Conservation (phyloP, 2,888 invertebrate species). For the Drosophila mulleri region DNA sequence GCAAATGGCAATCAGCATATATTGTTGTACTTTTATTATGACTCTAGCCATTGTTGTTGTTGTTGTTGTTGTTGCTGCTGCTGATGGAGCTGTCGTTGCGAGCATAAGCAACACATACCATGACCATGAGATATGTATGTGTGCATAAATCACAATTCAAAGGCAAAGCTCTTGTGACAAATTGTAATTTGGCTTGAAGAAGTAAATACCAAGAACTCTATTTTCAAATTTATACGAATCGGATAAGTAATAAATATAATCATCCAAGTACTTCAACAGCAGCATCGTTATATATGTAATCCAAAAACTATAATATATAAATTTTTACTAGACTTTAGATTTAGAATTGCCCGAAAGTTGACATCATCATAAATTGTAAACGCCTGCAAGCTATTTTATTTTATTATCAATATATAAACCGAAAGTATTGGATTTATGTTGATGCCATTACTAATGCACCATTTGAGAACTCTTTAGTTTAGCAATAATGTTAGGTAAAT, state of each 20-base stretch:
- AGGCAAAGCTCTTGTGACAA: constrained; percentile 21
- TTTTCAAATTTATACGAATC: background rate
- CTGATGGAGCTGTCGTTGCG: constrained; percentile 9
- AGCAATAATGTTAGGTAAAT: background rate
- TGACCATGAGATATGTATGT: constrained; percentile 42
- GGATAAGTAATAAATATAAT: background rate
- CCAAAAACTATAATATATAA: background rate
- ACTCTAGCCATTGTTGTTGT: constrained; percentile 19
- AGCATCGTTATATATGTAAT: background rate
- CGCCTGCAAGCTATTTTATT: background rate
- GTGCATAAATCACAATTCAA: constrained; percentile 28
- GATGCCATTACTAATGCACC: background rate
- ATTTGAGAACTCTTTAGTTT: background rate
- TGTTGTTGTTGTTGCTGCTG: constrained; percentile 1
- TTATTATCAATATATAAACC: background rate
- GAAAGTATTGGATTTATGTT: background rate
- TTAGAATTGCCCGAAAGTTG: too few relatives aligned
- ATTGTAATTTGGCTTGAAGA: constrained; percentile 12
- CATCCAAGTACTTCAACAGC: background rate
- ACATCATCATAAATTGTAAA: too few relatives aligned
- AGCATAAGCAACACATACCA: constrained; percentile 20
- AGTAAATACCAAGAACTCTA: background rate
- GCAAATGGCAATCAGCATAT: constrained; percentile 40
- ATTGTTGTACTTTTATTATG: constrained; percentile 18
- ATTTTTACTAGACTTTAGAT: background rate